Evolutionary conservation across 2,797 vertebrate genomes (phyloP), one percentile per base, ranked within the genome.

Genomic region (Lemur catta): DNA sequence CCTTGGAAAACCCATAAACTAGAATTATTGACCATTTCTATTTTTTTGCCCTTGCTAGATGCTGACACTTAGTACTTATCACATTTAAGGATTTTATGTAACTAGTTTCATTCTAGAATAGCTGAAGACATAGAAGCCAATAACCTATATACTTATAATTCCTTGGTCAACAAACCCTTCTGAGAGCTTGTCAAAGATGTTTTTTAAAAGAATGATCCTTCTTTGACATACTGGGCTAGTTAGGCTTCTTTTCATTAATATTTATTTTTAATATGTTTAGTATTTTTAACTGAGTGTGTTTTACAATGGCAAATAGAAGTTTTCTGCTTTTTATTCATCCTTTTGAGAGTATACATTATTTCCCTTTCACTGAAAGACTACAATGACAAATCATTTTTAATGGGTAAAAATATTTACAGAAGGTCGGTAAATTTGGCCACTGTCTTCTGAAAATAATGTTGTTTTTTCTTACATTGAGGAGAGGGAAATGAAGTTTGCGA

Each of bases 371-470:
- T 89, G 50, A 90, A 84, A 82, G 90, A 84, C 61, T 90, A 57
- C 1, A 82, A 75, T 63, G 35, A 41, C 20, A 55, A 52, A 33
- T 90, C 14, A 67, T 63, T 86, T 95, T 82, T 94, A 50, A 50
- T 92, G 13, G 43, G 91, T 86, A 79, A 95, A 84, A 91, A 72
- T 91, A 18, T 81, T 93, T 93, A 65, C 17, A 76, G 48, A 90
- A 89, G 15, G 10, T 80, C 20, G 12, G 22, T 82, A 80, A 55
- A 80, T 91, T 84, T 89, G 84, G 57, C 65, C 41, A 74, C 18
- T 12, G n/a, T 91, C 52, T 52, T 74, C 91, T 95, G 81, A 91
- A 93, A 88, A 55, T 81, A 84, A 17, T 74, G 43, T 30, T 38
- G 4, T 46, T 71, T 78, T 24, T 30, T 38, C 46, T 95, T 20